phyloP scores from a whole-genome alignment of 2,113 vertebrate genomes.

The Catharus minimus region DNA sequence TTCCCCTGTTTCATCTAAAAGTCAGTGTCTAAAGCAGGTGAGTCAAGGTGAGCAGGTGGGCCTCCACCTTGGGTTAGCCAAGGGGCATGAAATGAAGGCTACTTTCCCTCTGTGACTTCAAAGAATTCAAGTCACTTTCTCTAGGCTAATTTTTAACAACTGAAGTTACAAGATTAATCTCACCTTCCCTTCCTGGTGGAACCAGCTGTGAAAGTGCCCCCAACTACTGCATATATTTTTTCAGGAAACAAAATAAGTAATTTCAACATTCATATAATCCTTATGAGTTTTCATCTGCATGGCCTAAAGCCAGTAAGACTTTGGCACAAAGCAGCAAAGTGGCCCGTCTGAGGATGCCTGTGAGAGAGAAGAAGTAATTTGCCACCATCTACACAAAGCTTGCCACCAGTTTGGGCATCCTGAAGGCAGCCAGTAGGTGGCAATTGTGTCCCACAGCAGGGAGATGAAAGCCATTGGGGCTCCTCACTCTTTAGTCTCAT shows the following conservation, averaged over 20 bases:
- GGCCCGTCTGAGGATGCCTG: neutral
- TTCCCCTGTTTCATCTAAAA: neutral
- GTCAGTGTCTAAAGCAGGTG: neutral
- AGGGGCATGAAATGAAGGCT: neutral
- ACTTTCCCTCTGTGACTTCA: neutral
- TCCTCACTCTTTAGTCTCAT: neutral
- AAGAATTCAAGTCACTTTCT: neutral
- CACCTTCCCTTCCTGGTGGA: neutral
- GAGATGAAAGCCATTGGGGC: neutral
- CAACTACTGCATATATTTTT: neutral
- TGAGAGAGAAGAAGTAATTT: neutral
- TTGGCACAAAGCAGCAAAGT: neutral
- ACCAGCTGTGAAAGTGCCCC: neutral
- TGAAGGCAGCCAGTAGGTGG: slow-evolving; percentile 43
- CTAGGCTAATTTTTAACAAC: neutral
- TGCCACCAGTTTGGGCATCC: neutral
- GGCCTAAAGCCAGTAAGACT: neutral
- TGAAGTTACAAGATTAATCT: neutral
- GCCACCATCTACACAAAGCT: rapidly evolving
- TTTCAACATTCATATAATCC: neutral
- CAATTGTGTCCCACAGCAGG: neutral
- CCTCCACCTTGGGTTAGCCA: neutral
- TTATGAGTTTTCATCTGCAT: neutral
- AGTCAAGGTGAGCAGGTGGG: neutral
- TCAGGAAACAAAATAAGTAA: neutral